Percentiles rank a stretch among this genome's conserved stretches.
phyloP scores from a whole-genome alignment of 2,797 vertebrate genomes.

The Manis pentadactyla region DNA sequence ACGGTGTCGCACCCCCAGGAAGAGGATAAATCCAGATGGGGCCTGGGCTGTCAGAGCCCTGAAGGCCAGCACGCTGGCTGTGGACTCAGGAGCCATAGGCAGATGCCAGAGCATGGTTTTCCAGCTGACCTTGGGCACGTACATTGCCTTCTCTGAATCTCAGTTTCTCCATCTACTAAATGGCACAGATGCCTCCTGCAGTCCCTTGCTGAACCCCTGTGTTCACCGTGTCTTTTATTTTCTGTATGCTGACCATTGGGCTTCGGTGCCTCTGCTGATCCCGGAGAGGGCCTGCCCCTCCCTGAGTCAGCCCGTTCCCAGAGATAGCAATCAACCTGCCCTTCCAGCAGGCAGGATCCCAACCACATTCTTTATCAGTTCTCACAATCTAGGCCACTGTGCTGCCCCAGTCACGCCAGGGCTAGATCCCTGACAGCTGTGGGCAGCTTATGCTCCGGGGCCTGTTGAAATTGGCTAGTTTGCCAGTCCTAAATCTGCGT shows the following conservation, averaged over 20 bases:
- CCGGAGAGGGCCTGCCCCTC: background rate
- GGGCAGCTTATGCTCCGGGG: background rate
- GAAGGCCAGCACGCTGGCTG: background rate
- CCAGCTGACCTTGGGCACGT: no score
- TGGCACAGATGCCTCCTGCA: background rate
- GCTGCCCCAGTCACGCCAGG: background rate
- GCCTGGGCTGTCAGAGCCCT: background rate
- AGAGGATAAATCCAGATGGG: background rate
- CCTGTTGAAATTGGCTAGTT: background rate
- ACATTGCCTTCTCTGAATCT: background rate
- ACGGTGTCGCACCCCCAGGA: rapidly evolving
- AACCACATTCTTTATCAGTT: background rate
- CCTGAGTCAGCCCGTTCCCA: background rate
- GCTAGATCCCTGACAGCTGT: background rate
- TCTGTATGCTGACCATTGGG: background rate
- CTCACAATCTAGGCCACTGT: background rate
- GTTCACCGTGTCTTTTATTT: background rate
- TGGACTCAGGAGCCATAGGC: background rate
- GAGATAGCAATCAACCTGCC: background rate
- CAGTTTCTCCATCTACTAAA: background rate
- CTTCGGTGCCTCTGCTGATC: background rate
- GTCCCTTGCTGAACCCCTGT: rapidly evolving
- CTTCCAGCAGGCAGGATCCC: background rate
- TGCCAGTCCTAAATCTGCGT: background rate
- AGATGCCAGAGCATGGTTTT: background rate